Conservation (phyloP, 2,797 vertebrate genomes). For the Sebastes elongatus region DNA sequence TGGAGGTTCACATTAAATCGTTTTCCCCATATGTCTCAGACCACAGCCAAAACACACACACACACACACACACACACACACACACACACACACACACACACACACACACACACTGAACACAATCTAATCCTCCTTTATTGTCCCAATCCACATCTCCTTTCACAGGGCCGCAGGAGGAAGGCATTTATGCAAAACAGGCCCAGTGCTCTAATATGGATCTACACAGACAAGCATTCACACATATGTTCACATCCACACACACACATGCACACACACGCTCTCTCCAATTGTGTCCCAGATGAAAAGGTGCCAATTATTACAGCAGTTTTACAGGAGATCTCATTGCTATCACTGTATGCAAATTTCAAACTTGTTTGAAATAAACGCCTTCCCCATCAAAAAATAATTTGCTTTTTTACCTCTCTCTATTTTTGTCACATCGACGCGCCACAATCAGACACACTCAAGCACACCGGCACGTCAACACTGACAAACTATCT, state of each 20-base stretch:
- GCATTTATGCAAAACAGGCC: constrained; percentile 60
- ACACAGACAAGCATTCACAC: constrained; percentile 12
- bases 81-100: constrained; percentile 8
- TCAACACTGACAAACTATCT: constrained; percentile 32
- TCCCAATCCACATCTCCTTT: constrained; percentile 61
- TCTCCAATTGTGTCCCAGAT: constrained; percentile 26
- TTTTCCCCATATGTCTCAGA: constrained; percentile 52
- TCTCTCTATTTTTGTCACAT: constrained; percentile 22
- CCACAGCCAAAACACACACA: constrained; percentile 38
- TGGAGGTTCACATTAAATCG: constrained; percentile 61
- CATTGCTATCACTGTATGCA: constrained; percentile 12
- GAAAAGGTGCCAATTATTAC: constrained; percentile 48
- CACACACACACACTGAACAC: constrained; percentile 32
- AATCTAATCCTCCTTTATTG: constrained; percentile 71
- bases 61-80: constrained; percentile 20
- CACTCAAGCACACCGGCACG: background rate
- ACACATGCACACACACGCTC: background rate
- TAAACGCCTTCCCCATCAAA: constrained; percentile 27
- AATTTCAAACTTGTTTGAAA: constrained; percentile 39
- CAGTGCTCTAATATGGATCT: constrained; percentile 30
- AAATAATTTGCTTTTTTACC: constrained; percentile 15
- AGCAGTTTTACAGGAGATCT: constrained; percentile 34
- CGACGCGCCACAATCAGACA: background rate
- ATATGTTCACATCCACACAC: background rate
- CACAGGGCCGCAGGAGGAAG: constrained; percentile 44